Evolutionary conservation across 2,113 vertebrate species (phyloP), one percentile per base, ranked within the genome.

Genomic region (Triplophysa rosa): DNA sequence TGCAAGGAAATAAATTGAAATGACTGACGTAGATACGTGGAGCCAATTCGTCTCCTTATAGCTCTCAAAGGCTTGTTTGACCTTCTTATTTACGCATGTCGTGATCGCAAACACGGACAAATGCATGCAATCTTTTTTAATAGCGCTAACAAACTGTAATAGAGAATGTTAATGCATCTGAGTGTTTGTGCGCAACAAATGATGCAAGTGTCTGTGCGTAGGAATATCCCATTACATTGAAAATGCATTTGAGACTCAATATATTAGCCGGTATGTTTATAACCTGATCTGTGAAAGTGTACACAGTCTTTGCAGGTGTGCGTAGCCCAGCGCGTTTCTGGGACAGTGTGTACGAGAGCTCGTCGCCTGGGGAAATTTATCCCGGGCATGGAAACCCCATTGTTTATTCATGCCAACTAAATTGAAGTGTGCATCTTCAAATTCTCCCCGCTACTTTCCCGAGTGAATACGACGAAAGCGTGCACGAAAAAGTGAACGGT

Each of bases 361-460:
- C 23, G 77, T 85, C 77, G 80, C 86, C 89, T 78, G 85, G 89
- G 90, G 88, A 89, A 91, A 91, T 91, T 87, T 91, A 87, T 88
- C 63, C 80, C 80, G 86, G 87, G 89, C 90, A 89, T 90, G 86
- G 88, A 92, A 89, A 86, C 86, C 82, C 89, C 83, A 89, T 92
- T 92, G 90, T 92, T 92, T 91, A 90, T 91, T 92, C 90, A 89
- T 91, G 89, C 87, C 86, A 85, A 86, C 88, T 91, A 91, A 93
- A 93, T 91, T 91, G 89, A 90, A 91, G 87, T 90, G 87, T 89
- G 88, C 86, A 87, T 90, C 86, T 86, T 86, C 77, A 86, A 84
- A 84, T 88, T 89, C 85, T 91, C 87, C 58, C 49, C 74, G 77
- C 86, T 84, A 77, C 16, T 66, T 69, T 86, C 84, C 84, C 88